A percentile compares a stretch with the other conserved stretches of the same genome.
These are phyloP conservation scores for Erebia aethiops DNA, from an alignment of 2,888 invertebrate species.

Conservation along the genomic window DNA sequence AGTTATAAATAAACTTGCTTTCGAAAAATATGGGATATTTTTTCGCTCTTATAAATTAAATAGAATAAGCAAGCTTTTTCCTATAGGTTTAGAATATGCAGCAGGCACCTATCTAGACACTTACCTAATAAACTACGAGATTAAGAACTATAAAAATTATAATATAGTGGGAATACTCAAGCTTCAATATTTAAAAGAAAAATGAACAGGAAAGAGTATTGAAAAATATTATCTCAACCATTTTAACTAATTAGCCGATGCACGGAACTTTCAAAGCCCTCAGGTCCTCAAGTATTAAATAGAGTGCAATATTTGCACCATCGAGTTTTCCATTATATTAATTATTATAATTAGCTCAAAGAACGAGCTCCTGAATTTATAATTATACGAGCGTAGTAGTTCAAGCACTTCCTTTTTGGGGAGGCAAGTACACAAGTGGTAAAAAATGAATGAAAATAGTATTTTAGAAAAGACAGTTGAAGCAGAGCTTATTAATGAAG, in stretches of 20 bases:
- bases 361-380: background rate
- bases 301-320: slow-evolving; percentile 1
- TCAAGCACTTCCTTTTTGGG: background rate
- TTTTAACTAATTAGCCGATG: background rate
- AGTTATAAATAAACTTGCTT: background rate
- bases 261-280: background rate
- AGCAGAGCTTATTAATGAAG: too few species aligned
- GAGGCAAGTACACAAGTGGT: too few species aligned
- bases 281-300: background rate
- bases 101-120: too few species aligned
- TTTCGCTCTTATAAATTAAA: too few species aligned
- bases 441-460: too few species aligned
- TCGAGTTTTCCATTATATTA: background rate
- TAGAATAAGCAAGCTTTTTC: too few species aligned
- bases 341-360: slow-evolving; percentile 2
- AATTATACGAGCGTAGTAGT: background rate
- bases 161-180: background rate
- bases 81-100: too few species aligned
- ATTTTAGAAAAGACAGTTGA: too few species aligned
- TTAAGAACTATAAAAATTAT: background rate
- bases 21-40: too few species aligned
- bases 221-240: background rate
- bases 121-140: too few species aligned
- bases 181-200: background rate
- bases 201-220: background rate